Evolutionary conservation across 1,140 invertebrate species (phyloP), one percentile per base, ranked within the genome.

Genomic region (Papilio machaon): DNA sequence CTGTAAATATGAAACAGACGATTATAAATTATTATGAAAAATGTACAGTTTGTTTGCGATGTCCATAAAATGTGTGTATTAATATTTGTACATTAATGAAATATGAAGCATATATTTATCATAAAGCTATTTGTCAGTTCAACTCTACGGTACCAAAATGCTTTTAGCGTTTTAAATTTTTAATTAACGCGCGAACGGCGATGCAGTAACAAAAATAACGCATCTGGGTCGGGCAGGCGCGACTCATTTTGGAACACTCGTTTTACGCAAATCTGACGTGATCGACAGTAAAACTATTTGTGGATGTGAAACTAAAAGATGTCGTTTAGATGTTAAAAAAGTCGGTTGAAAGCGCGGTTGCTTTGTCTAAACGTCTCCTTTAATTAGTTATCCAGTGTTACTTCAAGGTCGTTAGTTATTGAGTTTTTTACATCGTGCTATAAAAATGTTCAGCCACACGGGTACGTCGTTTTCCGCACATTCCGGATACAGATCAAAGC

Each of bases 141-240:
- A 49, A 70, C 47, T 30, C 43, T 52, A 54, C 49, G 23, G 46
- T 49, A 79, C 79, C 74, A 64, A 54, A 70, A 70, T 38, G 64
- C 64, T 70, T 70, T 70, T 70, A 70, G 30, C 90, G 86, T 91
- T 89, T 89, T 88, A 90, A 89, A 91, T 89, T 90, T 90, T 89
- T 85, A 88, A 89, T 91, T 90, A 91, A 91, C 87, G 89, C 81
- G 52, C 67, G 83, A 83, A 67, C 84, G 88, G 86, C 84, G 81
- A 78, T 73, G 86, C 80, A 67, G 88, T 83, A 91, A 89, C 89
- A 91, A 92, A 94, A 94, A 94, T 94, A 94, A 91, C 91, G 83
- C 89, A 88, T 88, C 89, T 85, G 87, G 89, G 89, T 84, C 86
- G 86, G 46, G 74, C 73, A 47, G 84, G 81, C 82, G 85, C 84